Base-by-base conservation (phyloP, 2,888 invertebrate species). In the Sphaeridia pumilis region DNA sequence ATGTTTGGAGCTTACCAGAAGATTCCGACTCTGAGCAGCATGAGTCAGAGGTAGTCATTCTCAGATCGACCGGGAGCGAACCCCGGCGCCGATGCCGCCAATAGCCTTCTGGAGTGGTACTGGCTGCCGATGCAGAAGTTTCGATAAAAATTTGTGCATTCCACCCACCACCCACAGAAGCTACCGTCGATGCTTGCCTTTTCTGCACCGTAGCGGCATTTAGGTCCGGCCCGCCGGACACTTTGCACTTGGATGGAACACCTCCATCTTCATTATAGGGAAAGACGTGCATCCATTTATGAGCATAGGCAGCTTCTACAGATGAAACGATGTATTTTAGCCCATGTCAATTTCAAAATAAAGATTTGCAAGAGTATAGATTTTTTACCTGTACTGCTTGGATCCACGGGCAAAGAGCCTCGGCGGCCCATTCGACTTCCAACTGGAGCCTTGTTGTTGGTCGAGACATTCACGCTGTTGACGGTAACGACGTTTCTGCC, bases 11-110 rank as follows among this genome's bases (percentile, higher is more conserved):
- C 14, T 17, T 36, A 45, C 46, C 63, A 36, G 65, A 65, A 55
- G 65, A 65, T 53, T 65, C 65, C 31, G 65, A 65, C 43, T 63
- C 65, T 22, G 63, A 63, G n/a, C 63, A 63, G 44, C 65, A 65
- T 3, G 65, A 65, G n/a, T 60, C 65, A 20, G 63, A 58, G 35
- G 62, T 58, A n/a, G 60, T 60, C 35, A 58, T 60, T 42, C 54
- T 57, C 2, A 62, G 58, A 50, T 65, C 63, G 26, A 61, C 60
- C 31, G 65, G 65, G 46, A 65, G 60, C 24, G 63, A 63, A 12
- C 65, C 65, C 25, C 63, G 58, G 22, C 65, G 51, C 49, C 59
- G 53, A 48, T 61, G 61, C 54, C 58, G 59, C 59, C 60, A 65
- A 50, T 54, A 59, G 26, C 47, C 55, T 25, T 34, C 36, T 14